phyloP scores from a whole-genome alignment of 2,888 invertebrate genomes.

The Coelopa pilipes region DNA sequence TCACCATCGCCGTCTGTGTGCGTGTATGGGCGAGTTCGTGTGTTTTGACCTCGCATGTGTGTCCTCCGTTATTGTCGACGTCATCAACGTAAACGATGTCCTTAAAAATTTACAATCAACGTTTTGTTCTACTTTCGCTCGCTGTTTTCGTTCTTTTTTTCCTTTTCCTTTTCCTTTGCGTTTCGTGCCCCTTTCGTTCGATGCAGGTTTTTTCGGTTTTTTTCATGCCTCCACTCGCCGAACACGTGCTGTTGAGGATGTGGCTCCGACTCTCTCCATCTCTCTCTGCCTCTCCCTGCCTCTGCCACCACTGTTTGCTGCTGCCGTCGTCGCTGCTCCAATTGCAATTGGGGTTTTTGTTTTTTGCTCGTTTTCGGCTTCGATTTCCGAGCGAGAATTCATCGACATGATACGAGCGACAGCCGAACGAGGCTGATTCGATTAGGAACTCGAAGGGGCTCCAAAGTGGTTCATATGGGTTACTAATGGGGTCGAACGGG shows the following conservation, averaged over 20 bases:
- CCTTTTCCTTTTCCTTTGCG: not conserved
- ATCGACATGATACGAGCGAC: no score
- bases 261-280: not conserved
- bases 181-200: not conserved
- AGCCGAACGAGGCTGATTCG: no score
- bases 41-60: not conserved
- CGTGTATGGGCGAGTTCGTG: not conserved
- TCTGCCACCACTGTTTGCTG: not conserved
- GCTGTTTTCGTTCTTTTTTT: slow-evolving; percentile 2
- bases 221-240: not conserved
- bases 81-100: slow-evolving; percentile 31
- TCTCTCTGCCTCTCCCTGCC: not conserved
- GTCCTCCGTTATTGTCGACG: slow-evolving; percentile 18
- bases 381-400: no score
- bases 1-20: not conserved
- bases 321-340: no score
- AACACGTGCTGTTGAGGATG: not conserved
- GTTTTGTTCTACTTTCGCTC: not conserved
- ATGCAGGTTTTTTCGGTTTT: not conserved
- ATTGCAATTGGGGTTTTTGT: no score
- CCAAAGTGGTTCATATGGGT: no score
- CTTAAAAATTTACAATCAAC: slow-evolving; percentile 14
- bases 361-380: no score
- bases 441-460: no score
- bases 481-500: no score